Percentiles rank a stretch among this genome's conserved stretches.
Conservation (phyloP, 2,888 invertebrate species). For the Tenthredo scrophulariae region DNA sequence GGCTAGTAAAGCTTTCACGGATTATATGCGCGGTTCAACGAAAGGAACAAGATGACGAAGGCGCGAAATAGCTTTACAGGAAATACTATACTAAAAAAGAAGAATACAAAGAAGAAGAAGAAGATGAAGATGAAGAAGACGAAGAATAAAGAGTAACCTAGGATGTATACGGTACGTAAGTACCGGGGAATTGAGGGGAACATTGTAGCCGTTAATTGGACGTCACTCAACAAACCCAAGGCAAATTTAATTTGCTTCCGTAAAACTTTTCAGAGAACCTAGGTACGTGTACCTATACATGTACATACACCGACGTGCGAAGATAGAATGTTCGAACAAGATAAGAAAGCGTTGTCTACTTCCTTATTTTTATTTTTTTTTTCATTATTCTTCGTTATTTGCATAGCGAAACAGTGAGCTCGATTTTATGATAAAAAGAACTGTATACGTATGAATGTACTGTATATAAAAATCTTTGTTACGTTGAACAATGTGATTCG, state of each 20-base stretch:
- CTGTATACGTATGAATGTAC: too few species aligned
- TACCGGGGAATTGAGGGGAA: background rate
- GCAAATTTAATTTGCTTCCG: constrained; percentile 49
- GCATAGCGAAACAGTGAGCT: background rate
- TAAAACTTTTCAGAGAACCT: constrained; percentile 26
- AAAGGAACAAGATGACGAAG: background rate
- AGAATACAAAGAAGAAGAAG: background rate
- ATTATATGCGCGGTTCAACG: background rate
- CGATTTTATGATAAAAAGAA: too few species aligned
- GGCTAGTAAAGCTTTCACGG: constrained; percentile 23
- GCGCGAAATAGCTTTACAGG: background rate
- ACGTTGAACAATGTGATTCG: too few species aligned
- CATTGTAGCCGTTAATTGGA: constrained; percentile 49
- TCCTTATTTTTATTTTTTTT: background rate
- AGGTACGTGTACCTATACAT: background rate
- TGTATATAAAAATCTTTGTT: too few species aligned
- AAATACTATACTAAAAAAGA: background rate
- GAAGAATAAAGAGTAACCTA: background rate
- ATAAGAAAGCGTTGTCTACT: background rate
- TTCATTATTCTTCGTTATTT: constrained; percentile 4
- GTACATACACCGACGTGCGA: background rate
- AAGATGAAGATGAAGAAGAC: background rate
- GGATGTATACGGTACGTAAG: background rate
- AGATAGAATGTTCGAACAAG: background rate
- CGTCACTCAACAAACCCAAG: constrained; percentile 44